A percentile compares a stretch with the other conserved stretches of the same genome.
These are phyloP conservation scores for Australoheros scitulus DNA, from an alignment of 2,113 vertebrate genomes.

Conservation along the genomic window DNA sequence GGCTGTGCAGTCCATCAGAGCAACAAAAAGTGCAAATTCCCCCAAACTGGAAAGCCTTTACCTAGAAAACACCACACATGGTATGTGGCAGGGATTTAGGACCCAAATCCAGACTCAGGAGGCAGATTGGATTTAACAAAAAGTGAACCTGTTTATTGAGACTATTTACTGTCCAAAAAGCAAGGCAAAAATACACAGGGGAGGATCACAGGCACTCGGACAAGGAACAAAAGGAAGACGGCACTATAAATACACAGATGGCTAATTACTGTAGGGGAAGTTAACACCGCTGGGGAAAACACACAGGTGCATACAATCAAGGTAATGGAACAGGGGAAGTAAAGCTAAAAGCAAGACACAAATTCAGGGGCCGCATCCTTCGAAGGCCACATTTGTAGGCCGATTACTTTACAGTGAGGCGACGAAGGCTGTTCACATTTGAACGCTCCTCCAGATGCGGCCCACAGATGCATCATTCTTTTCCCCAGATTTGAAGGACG, in stretches of 20 bases:
- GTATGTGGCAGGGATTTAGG: not conserved
- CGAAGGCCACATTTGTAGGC: not conserved
- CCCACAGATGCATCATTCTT: too few species aligned
- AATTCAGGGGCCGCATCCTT: too few species aligned
- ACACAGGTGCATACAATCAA: not conserved
- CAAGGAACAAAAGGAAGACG: not conserved
- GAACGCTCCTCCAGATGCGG: too few species aligned
- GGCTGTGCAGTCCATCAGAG: too few species aligned
- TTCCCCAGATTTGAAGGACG: too few species aligned
- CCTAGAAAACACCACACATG: too few species aligned
- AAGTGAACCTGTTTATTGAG: not conserved
- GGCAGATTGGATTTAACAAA: not conserved
- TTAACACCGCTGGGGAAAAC: not conserved
- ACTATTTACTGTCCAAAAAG: not conserved
- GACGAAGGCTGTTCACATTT: too few species aligned
- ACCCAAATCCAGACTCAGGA: not conserved
- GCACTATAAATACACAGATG: not conserved
- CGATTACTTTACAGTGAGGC: too few species aligned
- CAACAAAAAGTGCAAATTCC: too few species aligned
- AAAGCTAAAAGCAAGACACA: too few species aligned
- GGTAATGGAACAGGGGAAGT: too few species aligned
- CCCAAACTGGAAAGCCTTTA: too few species aligned
- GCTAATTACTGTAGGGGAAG: not conserved
- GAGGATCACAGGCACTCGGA: not conserved
- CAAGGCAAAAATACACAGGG: not conserved